Base-by-base conservation (phyloP, 2,888 invertebrate species). In the Leptothorax acervorum region DNA sequence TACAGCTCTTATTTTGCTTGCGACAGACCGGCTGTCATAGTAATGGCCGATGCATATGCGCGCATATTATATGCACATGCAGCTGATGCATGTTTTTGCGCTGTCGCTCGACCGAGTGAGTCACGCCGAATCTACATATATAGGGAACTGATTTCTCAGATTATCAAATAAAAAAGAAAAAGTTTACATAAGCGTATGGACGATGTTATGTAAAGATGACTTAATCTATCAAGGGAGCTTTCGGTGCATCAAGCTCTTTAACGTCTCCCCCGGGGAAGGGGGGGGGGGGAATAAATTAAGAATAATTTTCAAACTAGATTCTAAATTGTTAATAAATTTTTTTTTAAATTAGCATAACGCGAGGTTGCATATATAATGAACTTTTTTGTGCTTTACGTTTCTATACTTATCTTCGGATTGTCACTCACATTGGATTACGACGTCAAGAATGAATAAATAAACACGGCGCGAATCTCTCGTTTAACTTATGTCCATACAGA, bases 1-100 rank as follows among this genome's bases (percentile, higher is more conserved):
- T 79, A 23, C 15, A 57, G 57, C 60, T 71, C 48, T 6, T 48
- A 60, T 70, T 28, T 12, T 42, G 42, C 48, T 48, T 60, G 39
- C 28, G 71, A 71, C 70, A 53, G 23, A 53, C 18, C 70, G 51
- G 57, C 60, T 81, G 48, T 70, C 55, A 31, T 23, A 60, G 35
- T 48, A 48, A 79, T 48, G 23, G 23, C 31, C 53, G 42, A 78
- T n/a, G 53, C 15, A n/a, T n/a, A 11, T 12, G 55, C 45, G 42
- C 11, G 5, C 15, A 51, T 28, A 45, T 18, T 28, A 45, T 18
- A 28, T 9, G 6, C 12, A 57, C 23, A 6, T 35, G 31, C 70
- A 12, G 2, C 28, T 18, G 35, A 63, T 4, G 35, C 31, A 23
- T 11, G 23, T 39, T 60, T 78, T 68, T 68, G 55, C 66, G 57